phyloP scores from a whole-genome alignment of 2,888 invertebrate genomes.

The Ashinkailepas kermadecensis region DNA sequence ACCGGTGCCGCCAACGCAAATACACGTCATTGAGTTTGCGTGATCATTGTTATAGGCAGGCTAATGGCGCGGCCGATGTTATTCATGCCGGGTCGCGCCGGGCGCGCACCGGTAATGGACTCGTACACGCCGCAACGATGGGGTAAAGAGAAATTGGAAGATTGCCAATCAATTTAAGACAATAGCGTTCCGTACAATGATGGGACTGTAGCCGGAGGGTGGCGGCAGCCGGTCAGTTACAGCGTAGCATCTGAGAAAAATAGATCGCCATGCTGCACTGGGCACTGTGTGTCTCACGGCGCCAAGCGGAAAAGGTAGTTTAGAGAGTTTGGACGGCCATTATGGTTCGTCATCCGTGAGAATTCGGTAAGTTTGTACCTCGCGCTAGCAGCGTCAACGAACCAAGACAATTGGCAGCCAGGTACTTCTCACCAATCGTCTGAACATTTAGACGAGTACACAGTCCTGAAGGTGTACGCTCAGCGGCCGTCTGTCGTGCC shows the following conservation, averaged over 20 bases:
- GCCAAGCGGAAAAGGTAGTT: neutral
- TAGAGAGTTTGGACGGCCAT: neutral
- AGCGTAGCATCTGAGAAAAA: neutral
- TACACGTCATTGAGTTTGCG: neutral
- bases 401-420: neutral
- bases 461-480: too few species aligned
- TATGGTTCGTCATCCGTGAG: neutral
- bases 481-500: too few species aligned
- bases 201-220: neutral
- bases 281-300: neutral
- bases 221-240: neutral
- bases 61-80: neutral
- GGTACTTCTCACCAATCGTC: neutral
- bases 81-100: neutral
- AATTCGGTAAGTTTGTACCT: neutral
- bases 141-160: constrained; percentile 16
- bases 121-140: neutral
- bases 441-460: neutral
- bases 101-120: neutral
- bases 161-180: constrained; percentile 15
- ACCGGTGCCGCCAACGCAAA: constrained; percentile 10
- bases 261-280: neutral
- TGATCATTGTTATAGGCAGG: neutral
- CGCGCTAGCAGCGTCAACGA: neutral
- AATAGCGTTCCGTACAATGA: constrained; percentile 5